These are phyloP conservation scores for Patella vulgata DNA, from an alignment of 1,140 invertebrate species.

Conservation along the genomic window DNA sequence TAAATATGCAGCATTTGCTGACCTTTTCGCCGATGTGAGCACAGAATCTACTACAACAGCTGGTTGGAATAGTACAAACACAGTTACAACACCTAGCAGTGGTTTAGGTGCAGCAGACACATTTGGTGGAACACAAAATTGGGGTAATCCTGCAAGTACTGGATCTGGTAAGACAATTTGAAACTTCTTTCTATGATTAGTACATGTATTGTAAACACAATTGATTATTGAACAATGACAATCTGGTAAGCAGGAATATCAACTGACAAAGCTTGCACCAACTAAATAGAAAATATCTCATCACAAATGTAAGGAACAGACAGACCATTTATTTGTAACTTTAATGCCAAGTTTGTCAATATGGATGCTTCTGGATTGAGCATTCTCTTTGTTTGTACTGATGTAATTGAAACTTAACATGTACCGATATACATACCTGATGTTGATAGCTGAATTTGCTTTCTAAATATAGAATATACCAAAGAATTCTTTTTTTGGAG, in stretches of 20 bases:
- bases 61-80: slow-evolving; percentile 13
- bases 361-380: slow-evolving; percentile 3
- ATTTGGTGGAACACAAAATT: slow-evolving; percentile 21
- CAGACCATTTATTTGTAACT: background rate
- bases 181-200: background rate
- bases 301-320: background rate
- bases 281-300: slow-evolving; percentile 9
- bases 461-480: too few species aligned
- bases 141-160: slow-evolving; percentile 1
- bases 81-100: background rate
- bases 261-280: slow-evolving; percentile 5
- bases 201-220: background rate
- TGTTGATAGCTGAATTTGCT: background rate
- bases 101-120: slow-evolving; percentile 16
- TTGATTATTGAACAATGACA: background rate
- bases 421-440: slow-evolving; percentile 6
- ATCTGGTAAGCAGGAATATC: slow-evolving; percentile 4
- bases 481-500: too few species aligned
- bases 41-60: slow-evolving; percentile 14
- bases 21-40: slow-evolving; percentile 37
- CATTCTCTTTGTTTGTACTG: too few species aligned
- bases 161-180: slow-evolving; percentile 2
- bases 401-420: too few species aligned
- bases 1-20: slow-evolving; percentile 54
- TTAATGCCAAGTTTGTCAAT: background rate